These are phyloP conservation scores for Agonopterix alstromeriana DNA, from an alignment of 2,888 invertebrate species.

Conservation along the genomic window DNA sequence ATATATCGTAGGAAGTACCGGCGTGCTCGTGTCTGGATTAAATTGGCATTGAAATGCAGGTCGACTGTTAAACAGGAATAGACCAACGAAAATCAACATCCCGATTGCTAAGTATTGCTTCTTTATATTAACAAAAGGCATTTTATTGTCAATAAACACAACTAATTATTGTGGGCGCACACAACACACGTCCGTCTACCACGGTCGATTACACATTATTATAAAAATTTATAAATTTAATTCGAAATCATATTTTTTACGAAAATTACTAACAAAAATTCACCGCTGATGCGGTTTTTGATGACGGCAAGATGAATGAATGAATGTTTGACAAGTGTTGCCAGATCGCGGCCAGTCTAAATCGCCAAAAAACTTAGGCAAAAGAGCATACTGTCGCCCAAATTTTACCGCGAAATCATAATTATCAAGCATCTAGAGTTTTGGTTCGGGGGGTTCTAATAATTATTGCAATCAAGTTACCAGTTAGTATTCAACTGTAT, in stretches of 20 bases:
- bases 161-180: not conserved
- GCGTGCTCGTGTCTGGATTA: conserved; percentile 43
- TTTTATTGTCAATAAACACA: conserved; percentile 13
- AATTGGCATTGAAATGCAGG: conserved; percentile 67
- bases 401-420: too few species aligned
- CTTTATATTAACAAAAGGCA: conserved; percentile 66
- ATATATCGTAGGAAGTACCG: conserved; percentile 83
- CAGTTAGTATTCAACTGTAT: too few species aligned
- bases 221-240: not conserved
- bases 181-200: not conserved
- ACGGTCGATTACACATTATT: not conserved
- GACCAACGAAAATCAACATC: conserved; percentile 61
- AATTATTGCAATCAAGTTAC: too few species aligned
- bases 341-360: too few species aligned
- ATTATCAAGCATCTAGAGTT: too few species aligned
- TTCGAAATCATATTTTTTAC: not conserved
- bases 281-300: not conserved
- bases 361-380: too few species aligned
- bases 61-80: conserved; percentile 63
- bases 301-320: too few species aligned
- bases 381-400: too few species aligned
- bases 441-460: too few species aligned
- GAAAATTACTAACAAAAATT: not conserved
- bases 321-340: too few species aligned
- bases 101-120: conserved; percentile 67